Evolutionary conservation across 2,797 vertebrate genomes (phyloP).

Genomic region (Myiotriccus ornatus): DNA sequence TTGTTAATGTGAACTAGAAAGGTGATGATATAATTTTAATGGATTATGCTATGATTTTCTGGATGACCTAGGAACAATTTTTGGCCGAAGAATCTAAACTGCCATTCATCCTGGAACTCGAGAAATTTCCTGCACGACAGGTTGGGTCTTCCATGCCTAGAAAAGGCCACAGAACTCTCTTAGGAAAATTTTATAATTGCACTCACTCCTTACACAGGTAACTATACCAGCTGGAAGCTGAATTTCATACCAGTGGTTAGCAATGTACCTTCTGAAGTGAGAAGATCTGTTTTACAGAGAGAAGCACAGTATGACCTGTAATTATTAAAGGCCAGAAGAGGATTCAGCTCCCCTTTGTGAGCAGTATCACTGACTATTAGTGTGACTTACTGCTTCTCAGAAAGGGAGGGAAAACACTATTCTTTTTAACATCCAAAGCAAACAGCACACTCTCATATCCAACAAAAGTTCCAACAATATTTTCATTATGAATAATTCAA

Average conservation of each 20-base stretch:
- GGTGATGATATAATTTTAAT: neutral
- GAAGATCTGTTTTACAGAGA: slow-evolving; percentile 18
- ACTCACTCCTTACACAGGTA: neutral
- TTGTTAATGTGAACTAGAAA: neutral
- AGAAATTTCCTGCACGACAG: neutral
- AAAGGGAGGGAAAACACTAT: neutral
- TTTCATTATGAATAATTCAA: neutral
- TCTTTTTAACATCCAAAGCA: neutral
- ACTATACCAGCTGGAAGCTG: neutral
- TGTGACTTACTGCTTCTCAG: neutral
- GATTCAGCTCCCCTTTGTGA: neutral
- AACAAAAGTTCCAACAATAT: neutral
- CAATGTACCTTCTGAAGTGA: neutral
- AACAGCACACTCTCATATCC: neutral
- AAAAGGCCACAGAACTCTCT: neutral
- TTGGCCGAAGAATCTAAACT: neutral
- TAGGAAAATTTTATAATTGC: neutral
- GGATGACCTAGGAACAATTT: neutral
- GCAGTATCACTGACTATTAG: neutral
- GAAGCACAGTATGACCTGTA: neutral
- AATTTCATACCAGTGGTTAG: neutral
- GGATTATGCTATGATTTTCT: neutral
- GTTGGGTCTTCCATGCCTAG: neutral
- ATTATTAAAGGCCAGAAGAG: slow-evolving; percentile 10
- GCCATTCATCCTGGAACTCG: neutral